Evolutionary conservation across 2,888 invertebrate species (phyloP).

Genomic region (Lithodes maja): DNA sequence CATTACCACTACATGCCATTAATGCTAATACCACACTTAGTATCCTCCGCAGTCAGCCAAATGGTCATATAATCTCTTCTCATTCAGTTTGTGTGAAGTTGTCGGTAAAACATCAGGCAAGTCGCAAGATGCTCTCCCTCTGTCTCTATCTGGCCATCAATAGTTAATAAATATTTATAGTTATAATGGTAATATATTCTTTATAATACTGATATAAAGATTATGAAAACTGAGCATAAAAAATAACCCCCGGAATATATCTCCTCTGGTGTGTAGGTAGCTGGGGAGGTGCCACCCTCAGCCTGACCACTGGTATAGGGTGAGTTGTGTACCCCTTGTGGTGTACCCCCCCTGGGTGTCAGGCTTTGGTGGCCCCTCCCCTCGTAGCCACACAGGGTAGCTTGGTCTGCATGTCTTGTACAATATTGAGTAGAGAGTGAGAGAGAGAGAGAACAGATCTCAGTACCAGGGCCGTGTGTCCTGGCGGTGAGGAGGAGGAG

Average conservation of each 20-base stretch:
- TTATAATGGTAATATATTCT: constrained; percentile 69
- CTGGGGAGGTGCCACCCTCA: constrained; percentile 23
- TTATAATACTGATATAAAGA: constrained; percentile 68
- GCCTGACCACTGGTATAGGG: neutral
- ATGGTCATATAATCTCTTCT: neutral
- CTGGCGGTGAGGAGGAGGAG: constrained; percentile 28
- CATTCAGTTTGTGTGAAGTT: neutral
- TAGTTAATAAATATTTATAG: constrained; percentile 69
- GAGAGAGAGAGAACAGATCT: constrained; percentile 44
- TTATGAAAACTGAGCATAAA: constrained; percentile 62
- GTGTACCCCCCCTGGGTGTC: no score
- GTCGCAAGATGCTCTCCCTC: constrained; percentile 53
- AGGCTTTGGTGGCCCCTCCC: neutral
- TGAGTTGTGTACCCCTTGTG: no score
- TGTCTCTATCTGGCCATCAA: constrained; percentile 66
- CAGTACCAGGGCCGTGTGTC: constrained; percentile 41
- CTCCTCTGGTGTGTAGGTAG: constrained; percentile 48
- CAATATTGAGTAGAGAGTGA: constrained; percentile 49
- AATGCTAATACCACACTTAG: neutral
- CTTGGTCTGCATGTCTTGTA: constrained; percentile 62
- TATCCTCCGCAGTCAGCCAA: neutral
- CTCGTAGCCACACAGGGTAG: constrained; percentile 34
- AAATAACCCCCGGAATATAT: constrained; percentile 66
- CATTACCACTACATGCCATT: constrained; percentile 39
- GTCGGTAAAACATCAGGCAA: neutral